Base-by-base conservation (phyloP, 2,797 vertebrate genomes). In the Cyprinodon diabolis region DNA sequence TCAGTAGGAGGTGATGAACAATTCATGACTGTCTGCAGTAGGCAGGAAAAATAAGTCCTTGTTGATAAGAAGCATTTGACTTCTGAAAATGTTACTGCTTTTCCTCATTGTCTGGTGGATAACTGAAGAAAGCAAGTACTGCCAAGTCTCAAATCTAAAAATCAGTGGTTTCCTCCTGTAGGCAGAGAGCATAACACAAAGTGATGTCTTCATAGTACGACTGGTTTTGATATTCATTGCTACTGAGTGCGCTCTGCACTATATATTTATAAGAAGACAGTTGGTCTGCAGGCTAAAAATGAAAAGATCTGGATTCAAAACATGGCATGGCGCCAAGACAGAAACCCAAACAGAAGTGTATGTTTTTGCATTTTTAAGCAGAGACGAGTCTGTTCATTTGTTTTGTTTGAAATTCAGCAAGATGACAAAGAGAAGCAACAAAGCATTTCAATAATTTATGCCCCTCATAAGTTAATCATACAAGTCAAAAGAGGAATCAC, bases 1-100 rank as follows among this genome's bases (percentile, higher is more conserved):
- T 65, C 77, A 81, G 79, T 90, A 70, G 82, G 78, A 72, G 35
- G 55, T 71, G 71, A 77, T 89, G 14, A 81, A 86, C 89, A 78
- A 92, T 83, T 82, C 12, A 89, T 66, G 37, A 65, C 13, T 21
- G 74, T 82, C 76, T 74, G 72, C 79, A 63, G 77, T 37, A 71
- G 21, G 52, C 35, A 67, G 79, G 68, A 82, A 85, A 73, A 79
- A 80, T 83, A 75, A 2, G 71, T 66, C 75, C 72, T 71, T 65
- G 74, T 67, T 76, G 74, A 71, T 55, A 9, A 65, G 62, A 43
- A 13, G 43, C 19, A 45, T 45, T 65, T 45, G 62, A 65, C 62
- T 65, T 65, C n/a, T 12, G 19, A 45, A 65, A 45, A 7, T 65
- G 2, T 13, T 14, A 63, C 21, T 23, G 40, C 19, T 65, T 65